Base-by-base conservation (phyloP, 2,888 invertebrate species). In the Limnephilus rhombicus region DNA sequence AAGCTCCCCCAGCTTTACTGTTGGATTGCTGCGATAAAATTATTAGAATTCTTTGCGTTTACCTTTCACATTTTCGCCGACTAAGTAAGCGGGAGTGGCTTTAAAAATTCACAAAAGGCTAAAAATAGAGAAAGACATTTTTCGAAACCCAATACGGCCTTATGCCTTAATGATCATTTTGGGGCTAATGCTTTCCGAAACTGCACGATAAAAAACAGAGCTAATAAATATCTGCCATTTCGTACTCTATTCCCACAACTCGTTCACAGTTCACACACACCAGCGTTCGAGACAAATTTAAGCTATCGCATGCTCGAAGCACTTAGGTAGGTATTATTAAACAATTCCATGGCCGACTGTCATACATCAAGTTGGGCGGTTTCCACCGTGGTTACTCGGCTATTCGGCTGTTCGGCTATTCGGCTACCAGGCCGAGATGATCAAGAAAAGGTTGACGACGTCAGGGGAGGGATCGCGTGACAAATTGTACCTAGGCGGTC, bases 401-500 rank as follows among this genome's bases (percentile, higher is more conserved):
- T 24, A 68, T 9, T 18, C 68, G 15, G 31, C 34, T 31, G 29
- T 12, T 24, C 68, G 24, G 68, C 68, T 9, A 53, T 15, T 53
- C 53, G 18, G 53, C 53, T 53, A 53, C 53, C 18, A 53, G 53
- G 68, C 37, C 80, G 80, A 80, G 68, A 88, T 88, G 88, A 88
- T 68, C 87, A 53, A 68, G 80, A 80, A 88, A 88, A 80, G 34
- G 88, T 88, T 34, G 68, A 68, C 80, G 68, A 34, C 80, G 88
- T 41, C 34, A 37, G 53, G 88, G 31, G 41, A 85, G 31, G 80
- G 88, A 89, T 89, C 88, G 88, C 88, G 88, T 89, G 88, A 89
- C 88, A 37, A 80, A 89, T 89, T 80, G 88, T 80, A n/a, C 88
- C 80, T 89, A 89, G 29, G 88, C 41, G 88, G 88, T 89, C 88